Evolutionary conservation across 2,797 vertebrate genomes (phyloP), one percentile per base, ranked within the genome.

Genomic region (Thripadectes ignobilis): DNA sequence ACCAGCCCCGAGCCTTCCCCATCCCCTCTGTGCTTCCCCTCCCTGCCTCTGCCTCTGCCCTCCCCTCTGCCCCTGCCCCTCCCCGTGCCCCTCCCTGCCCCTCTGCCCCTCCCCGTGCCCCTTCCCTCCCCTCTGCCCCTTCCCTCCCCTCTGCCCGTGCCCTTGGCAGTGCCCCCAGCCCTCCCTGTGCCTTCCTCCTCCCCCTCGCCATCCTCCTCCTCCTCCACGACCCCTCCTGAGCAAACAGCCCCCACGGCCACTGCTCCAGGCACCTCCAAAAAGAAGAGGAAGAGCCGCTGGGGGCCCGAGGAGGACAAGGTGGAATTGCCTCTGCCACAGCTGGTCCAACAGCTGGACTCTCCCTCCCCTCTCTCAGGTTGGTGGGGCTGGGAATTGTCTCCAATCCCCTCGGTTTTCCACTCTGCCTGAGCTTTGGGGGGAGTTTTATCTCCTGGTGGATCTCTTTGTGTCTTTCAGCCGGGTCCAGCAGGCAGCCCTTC

Each of bases 241-340:
- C 93, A 76, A 26, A 26, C 80, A 1, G 3, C 4, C 52, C 41
- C 62, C 46, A 22, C 46, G 0, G 14, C 59, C 27, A 14, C 59
- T 18, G 41, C 89, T 5, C 32, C 93, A 1, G 98, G 91, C 77
- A 89, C 98, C 4, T 88, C 97, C 10, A 99, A 99, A 89, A 98
- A 98, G 91, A 99, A 99, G 96, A 97, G 99, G 92, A 99, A 99
- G 97, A 99, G 99, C 96, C 98, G 99, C 43, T 99, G 99, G 99
- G 99, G 99, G 5, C 98, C 99, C 0, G 99, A 99, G 91, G 99
- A 99, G 22, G 99, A 99, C 74, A 99, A 99, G 96, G 98, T 99
- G n/a, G 98, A 99, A 3, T 48, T 99, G 63, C 98, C 98, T 1
- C 98, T 98, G 1, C 95, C 98, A 0, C 97, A 98, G 90, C 95